Base-by-base conservation (phyloP, 2,113 vertebrate species). In the Nannospalax galili region DNA sequence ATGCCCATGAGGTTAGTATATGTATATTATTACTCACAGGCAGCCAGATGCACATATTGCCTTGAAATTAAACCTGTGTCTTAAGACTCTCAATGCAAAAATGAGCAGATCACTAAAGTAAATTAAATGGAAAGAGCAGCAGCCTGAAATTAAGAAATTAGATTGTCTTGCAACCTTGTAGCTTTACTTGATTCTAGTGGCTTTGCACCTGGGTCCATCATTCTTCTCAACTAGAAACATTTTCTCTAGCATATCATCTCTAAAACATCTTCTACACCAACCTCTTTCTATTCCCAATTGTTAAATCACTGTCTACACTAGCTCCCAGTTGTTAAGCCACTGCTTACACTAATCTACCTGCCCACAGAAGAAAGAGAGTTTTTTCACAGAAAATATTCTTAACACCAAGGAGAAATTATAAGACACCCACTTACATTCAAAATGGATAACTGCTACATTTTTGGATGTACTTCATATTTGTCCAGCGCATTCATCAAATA, bases 101-200 rank as follows among this genome's bases (percentile, higher is more conserved):
- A 35, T 12, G 48, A 80, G 52, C 42, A 92, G 11, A 80, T 87
- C 93, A 93, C 45, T 10, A 80, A 90, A 96, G 73, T 26, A 93
- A 95, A 92, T 64, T 79, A 81, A 88, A 85, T 45, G n/a, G 70
- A 20, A 92, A 78, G 16, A 93, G n/a, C 9, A 89, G 14, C 16
- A 94, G 82, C 67, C 84, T n/a, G n/a, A n/a, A n/a, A n/a, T n/a
- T n/a, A 67, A 56, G 28, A 65, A 77, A 84, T 9, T 7, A 87
- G 52, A 88, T 22, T 88, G 22, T 56, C 24, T 42, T 30, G n/a
- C 69, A 67, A 80, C 1, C 62, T 48, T 72, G 15, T 62, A n/a
- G 84, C n/a, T 42, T 92, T 93, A 72, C 74, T 69, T 67, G 42
- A 77, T 85, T 75, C n/a, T 80, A 91, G 40, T 87, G 65, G 24